Evolutionary conservation across 2,888 invertebrate genomes (phyloP).

Genomic region (Nasonovia ribisnigri): DNA sequence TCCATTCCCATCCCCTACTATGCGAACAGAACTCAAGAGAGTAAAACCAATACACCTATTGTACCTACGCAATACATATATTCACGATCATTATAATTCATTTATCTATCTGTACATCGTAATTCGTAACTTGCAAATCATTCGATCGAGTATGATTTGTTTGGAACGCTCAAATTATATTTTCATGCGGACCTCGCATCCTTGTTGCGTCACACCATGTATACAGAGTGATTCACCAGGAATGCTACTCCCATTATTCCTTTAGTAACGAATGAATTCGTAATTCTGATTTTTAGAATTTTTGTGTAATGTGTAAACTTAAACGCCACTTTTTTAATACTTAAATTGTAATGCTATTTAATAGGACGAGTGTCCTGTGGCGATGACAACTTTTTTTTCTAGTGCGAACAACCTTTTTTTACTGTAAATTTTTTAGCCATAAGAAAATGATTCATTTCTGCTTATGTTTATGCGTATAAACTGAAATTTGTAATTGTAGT

Average conservation of each 20-base stretch:
- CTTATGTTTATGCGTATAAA: too few species aligned
- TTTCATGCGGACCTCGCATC: not conserved
- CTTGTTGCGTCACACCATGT: not conserved
- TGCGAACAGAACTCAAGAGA: not conserved
- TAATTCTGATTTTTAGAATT: not conserved
- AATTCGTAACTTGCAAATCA: not conserved
- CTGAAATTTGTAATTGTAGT: too few species aligned
- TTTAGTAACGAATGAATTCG: not conserved
- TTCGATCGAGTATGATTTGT: not conserved
- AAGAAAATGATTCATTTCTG: too few species aligned
- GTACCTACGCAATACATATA: not conserved
- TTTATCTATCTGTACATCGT: not conserved
- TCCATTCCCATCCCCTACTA: not conserved
- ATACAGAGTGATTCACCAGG: not conserved
- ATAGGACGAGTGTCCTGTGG: not conserved
- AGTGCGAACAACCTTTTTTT: not conserved
- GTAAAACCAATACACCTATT: not conserved
- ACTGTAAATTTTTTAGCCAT: not conserved
- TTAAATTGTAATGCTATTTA: not conserved
- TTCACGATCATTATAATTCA: not conserved
- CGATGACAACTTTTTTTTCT: not conserved
- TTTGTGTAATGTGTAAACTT: not conserved
- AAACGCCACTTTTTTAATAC: not conserved
- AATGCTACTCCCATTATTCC: not conserved
- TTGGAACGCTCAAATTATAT: conserved; percentile 10